phyloP scores from a whole-genome alignment of 2,888 invertebrate species.

The Xestoiulus laeticollis region DNA sequence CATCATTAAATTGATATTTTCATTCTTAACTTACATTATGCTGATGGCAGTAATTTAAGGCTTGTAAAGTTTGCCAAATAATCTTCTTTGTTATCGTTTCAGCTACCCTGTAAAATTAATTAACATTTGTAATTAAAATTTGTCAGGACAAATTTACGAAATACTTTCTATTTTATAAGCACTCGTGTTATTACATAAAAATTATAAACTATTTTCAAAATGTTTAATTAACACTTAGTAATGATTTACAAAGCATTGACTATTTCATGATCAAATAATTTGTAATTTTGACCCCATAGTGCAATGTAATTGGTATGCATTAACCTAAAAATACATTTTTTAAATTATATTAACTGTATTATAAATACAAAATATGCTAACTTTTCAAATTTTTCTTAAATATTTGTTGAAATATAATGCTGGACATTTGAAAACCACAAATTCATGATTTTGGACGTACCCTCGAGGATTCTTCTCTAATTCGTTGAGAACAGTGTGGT shows the following conservation, averaged over 20 bases:
- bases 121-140: too few species aligned
- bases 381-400: too few species aligned
- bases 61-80: conserved; percentile 93
- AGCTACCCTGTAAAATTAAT: conserved; percentile 69
- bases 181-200: background rate
- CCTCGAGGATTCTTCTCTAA: conserved; percentile 93
- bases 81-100: conserved; percentile 90
- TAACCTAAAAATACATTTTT: too few species aligned
- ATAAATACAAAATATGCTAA: background rate
- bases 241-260: too few species aligned
- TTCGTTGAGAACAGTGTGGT: conserved; percentile 95
- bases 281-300: too few species aligned
- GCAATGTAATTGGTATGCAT: too few species aligned
- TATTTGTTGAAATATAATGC: too few species aligned
- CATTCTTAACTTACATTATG: conserved; percentile 72
- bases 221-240: background rate
- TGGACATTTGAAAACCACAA: too few species aligned
- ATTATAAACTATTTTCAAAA: background rate
- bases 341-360: background rate
- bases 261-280: too few species aligned
- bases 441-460: conserved; percentile 62
- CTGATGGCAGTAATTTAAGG: conserved; percentile 95
- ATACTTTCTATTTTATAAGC: too few species aligned
- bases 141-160: too few species aligned
- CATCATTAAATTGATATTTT: too few species aligned